Base-by-base conservation (phyloP, 2,797 vertebrate genomes). In the Gallinago solitaria region DNA sequence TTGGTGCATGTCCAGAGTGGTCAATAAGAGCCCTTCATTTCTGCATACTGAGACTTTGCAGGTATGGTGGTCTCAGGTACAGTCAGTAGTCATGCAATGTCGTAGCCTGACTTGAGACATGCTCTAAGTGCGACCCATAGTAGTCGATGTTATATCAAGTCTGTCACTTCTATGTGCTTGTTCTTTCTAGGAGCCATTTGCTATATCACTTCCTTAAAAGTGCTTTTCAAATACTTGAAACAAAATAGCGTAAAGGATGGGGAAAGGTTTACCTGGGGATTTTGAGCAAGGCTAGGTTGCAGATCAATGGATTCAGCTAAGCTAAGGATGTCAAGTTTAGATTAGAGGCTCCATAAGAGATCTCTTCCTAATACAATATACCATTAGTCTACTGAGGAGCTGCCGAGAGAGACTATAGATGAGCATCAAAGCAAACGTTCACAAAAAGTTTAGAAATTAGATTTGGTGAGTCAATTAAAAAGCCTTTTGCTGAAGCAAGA, bases 101-200 rank as follows among this genome's bases (percentile, higher is more conserved):
- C 41, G 2, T 11, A 63, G 79, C 28, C 89, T 77, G 80, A 32
- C 5, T 86, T 63, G 59, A 69, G 54, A 69, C 53, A 0, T 41
- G 80, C 92, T 95, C 41, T 28, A 30, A 71, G 54, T 76, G 87
- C 90, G n/a, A 30, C 70, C 61, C 64, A 10, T 23, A n/a, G 50
- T 53, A 50, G 39, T 89, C 45, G 53, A 37, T 25, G 56, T 73
- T 76, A 10, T 9, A 35, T 16, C 16, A 8, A 89, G 80, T 91
- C 84, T 96, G 95, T 95, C 76, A 85, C 88, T 83, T 83, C 59
- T 77, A 5, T 85, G 69, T 95, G 75, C 89, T 83, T 85, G 53
- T 85, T 87, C 61, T 84, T 71, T 87, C 57, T 75, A 63, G 86
- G 64, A 95, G 69, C 75, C 54, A 12, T 94, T 91, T 80, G 51